Conservation (phyloP, 2,888 invertebrate species). For the Drosophila paranaensis region DNA sequence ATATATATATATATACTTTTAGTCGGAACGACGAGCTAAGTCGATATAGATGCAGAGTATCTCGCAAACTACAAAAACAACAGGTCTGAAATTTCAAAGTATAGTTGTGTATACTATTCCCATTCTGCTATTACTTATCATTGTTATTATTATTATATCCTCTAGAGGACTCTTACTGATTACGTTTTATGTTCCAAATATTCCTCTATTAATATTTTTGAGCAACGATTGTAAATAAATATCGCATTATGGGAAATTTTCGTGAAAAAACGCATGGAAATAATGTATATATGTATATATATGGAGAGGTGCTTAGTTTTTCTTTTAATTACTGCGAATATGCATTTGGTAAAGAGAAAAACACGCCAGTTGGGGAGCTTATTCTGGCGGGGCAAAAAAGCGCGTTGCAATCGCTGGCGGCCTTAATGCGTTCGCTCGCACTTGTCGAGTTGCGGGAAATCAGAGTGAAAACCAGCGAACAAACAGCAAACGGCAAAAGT, state of each 20-base stretch:
- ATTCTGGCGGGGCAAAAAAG: constrained; percentile 3
- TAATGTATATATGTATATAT: neutral
- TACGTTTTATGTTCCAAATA: neutral
- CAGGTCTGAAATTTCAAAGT: no score
- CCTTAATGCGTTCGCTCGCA: constrained; percentile 36
- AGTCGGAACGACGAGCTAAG: no score
- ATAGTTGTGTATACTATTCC: no score
- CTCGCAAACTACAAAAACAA: no score
- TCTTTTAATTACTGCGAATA: constrained; percentile 20
- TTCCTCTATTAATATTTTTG: neutral
- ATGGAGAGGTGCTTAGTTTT: neutral
- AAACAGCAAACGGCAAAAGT: constrained; percentile 73
- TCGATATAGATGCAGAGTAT: no score
- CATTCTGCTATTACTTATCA: no score
- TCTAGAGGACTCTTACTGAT: no score
- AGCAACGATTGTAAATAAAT: neutral
- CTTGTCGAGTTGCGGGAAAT: constrained; percentile 45
- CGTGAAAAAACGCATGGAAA: neutral
- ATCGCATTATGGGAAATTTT: neutral
- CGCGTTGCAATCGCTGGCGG: constrained; percentile 24
- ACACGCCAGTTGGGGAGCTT: neutral
- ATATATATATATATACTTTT: no score
- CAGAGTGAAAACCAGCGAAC: constrained; percentile 61
- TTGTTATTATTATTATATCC: no score
- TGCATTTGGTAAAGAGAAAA: neutral